A percentile compares a stretch with the other conserved stretches of the same genome.
phyloP scores from a whole-genome alignment of 1,140 invertebrate species.

The Diabrotica virgifera region DNA sequence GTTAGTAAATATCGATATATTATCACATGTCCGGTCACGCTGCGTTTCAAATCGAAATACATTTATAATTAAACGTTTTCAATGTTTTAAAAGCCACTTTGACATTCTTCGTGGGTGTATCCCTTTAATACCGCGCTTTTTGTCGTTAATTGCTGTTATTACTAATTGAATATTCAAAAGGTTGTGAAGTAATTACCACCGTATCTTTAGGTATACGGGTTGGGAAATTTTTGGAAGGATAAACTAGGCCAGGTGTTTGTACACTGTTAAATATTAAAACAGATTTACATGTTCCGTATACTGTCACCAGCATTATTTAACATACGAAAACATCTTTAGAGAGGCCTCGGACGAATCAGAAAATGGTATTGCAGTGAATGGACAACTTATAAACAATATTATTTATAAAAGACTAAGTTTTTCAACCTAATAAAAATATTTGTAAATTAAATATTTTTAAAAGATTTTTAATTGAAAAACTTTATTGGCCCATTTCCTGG shows the following conservation, averaged over 20 bases:
- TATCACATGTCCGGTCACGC: background rate
- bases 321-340: too few species aligned
- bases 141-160: slow-evolving; percentile 1
- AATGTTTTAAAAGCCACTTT: background rate
- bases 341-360: too few species aligned
- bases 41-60: slow-evolving; percentile 4
- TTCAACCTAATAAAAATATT: too few species aligned
- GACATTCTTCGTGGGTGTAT: background rate
- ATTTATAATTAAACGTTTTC: slow-evolving; percentile 5
- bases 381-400: too few species aligned
- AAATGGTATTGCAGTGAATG: too few species aligned
- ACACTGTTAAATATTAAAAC: too few species aligned
- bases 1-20: slow-evolving; percentile 6
- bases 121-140: slow-evolving; percentile 1
- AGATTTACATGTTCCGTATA: too few species aligned
- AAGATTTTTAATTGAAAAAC: too few species aligned
- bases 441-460: too few species aligned
- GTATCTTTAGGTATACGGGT: background rate
- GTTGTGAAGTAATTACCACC: background rate
- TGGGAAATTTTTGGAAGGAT: background rate
- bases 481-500: too few species aligned
- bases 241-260: background rate
- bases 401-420: too few species aligned
- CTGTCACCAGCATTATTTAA: too few species aligned
- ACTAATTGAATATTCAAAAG: slow-evolving; percentile 3